These are phyloP conservation scores for Leptinotarsa defecta DNA, from an alignment of 1,140 invertebrate genomes.

Conservation along the genomic window DNA sequence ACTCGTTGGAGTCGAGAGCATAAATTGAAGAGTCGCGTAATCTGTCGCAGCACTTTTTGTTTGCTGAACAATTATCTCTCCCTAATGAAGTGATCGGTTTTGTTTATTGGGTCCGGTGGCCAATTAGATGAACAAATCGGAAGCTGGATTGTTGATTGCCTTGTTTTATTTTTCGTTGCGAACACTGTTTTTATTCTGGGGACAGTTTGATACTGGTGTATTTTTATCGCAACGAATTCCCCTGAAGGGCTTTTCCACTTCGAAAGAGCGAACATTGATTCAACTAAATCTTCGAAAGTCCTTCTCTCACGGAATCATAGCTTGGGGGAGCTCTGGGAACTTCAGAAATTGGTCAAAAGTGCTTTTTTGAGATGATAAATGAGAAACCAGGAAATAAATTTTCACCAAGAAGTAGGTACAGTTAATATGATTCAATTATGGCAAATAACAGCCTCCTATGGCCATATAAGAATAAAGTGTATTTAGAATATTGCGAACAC, in stretches of 20 bases:
- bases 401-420: background rate
- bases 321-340: background rate
- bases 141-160: background rate
- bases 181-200: background rate
- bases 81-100: conserved; percentile 18
- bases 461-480: background rate
- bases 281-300: too few relatives aligned
- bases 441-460: background rate
- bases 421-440: background rate
- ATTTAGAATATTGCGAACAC: background rate
- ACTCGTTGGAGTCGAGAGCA: background rate
- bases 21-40: conserved; percentile 17
- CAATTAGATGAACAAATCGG: conserved; percentile 16
- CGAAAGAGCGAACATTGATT: too few relatives aligned
- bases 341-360: background rate
- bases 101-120: conserved; percentile 9
- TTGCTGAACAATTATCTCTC: conserved; percentile 13
- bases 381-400: background rate
- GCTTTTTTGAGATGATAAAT: background rate
- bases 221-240: background rate
- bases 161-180: conserved; percentile 9
- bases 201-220: background rate
- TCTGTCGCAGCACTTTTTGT: conserved; percentile 9
- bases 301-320: background rate
- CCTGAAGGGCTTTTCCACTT: too few relatives aligned